Base-by-base conservation (phyloP, 2,113 vertebrate genomes). In the Neofelis nebulosa region DNA sequence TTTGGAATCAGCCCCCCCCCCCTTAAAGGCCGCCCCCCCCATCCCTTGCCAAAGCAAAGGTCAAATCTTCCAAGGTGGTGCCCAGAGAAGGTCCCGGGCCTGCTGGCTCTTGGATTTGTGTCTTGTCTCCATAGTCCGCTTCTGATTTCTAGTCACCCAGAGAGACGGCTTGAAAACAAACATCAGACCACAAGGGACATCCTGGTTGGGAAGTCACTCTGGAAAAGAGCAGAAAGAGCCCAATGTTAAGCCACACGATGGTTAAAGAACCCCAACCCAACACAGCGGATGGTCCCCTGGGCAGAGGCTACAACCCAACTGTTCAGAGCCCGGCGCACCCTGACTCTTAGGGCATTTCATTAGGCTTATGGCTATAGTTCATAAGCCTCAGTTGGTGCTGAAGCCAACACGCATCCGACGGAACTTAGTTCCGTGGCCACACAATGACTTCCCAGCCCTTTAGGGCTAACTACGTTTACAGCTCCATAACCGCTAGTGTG, bases 121-220 rank as follows among this genome's bases (percentile, higher is more conserved):
- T 98, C 97, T 98, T 89, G 81, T 97, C 48, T 45, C 89, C 2
- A 21, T 65, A 73, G 97, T 91, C 90, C 85, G 82, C 89, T 97
- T 96, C 74, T 65, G 84, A 96, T 95, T 97, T 93, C 92, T 97
- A 97, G 97, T 95, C 92, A 96, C 97, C 97, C 97, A 96, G 94
- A 76, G 91, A 57, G 81, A 91, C 57, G 93, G 76, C 96, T 98
- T 97, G 92, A 96, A 85, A 98, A 89, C 86, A 50, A 97, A 90
- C 95, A 97, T 99, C 99, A 99, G 97, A 99, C 99, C 96, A 99
- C 99, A 21, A 99, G 99, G 91, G 99, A 99, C 99, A 99, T 99
- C 96, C 99, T 99, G 8, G 99, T 99, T 95, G 99, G 99, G 96
- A 99, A 99, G 97, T 99, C 99, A 0, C 98, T 99, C 99, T 99